Conservation (phyloP, 2,888 invertebrate genomes). For the Strigamia crassipes region DNA sequence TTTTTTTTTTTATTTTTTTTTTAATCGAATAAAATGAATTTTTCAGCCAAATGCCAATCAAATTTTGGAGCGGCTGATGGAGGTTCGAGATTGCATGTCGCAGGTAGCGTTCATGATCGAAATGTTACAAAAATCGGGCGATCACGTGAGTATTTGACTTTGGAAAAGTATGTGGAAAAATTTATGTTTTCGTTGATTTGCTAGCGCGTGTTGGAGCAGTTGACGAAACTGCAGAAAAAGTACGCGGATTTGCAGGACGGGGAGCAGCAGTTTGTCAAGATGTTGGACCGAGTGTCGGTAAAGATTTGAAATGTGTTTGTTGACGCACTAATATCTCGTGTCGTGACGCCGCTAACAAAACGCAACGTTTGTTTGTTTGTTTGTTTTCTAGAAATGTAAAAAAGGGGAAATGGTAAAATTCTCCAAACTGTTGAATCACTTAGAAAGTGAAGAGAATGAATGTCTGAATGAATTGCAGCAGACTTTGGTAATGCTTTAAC, state of each 20-base stretch:
- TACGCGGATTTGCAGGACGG: slow-evolving; percentile 5
- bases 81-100: slow-evolving; percentile 71
- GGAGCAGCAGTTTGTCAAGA: not conserved
- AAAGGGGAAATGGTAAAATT: slow-evolving; percentile 34
- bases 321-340: not conserved
- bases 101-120: slow-evolving; percentile 47
- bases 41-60: slow-evolving; percentile 58
- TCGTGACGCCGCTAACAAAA: not conserved
- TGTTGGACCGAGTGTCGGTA: not conserved
- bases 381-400: slow-evolving; percentile 31
- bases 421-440: slow-evolving; percentile 41
- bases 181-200: too few species aligned
- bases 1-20: not conserved
- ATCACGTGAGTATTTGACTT: slow-evolving; percentile 42
- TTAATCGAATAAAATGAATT: not conserved
- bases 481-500: not conserved
- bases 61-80: slow-evolving; percentile 71
- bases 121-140: slow-evolving; percentile 46
- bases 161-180: too few species aligned
- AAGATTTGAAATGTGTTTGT: not conserved
- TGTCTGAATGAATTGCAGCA: slow-evolving; percentile 18
- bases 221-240: not conserved
- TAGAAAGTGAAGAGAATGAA: slow-evolving; percentile 29
- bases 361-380: not conserved
- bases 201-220: not conserved